Evolutionary conservation across 2,113 vertebrate species (phyloP).

Genomic region (Mungos mungo): DNA sequence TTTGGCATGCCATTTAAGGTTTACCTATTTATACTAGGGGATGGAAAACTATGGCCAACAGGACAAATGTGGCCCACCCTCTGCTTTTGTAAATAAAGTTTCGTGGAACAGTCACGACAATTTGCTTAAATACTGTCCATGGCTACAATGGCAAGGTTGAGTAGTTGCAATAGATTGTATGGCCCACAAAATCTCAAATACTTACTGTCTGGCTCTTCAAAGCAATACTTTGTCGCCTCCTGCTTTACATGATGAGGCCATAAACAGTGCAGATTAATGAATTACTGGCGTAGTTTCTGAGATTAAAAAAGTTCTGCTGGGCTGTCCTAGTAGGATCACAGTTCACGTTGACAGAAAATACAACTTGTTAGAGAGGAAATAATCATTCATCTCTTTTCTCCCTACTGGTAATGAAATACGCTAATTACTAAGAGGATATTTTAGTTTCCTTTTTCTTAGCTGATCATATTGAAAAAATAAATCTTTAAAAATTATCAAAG

Average conservation of each 20-base stretch:
- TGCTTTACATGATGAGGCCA: neutral
- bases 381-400: neutral
- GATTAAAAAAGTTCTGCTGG: neutral
- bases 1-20: neutral
- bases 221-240: neutral
- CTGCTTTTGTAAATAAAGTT: neutral
- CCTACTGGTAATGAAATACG: neutral
- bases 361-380: neutral
- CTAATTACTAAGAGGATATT: neutral
- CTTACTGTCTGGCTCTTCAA: neutral
- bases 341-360: neutral
- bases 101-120: neutral
- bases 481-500: constrained; percentile 30
- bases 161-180: neutral
- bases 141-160: neutral
- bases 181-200: neutral
- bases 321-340: neutral
- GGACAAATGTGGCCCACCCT: neutral
- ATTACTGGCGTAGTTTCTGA: neutral
- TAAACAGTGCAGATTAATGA: neutral
- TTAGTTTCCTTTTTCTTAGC: neutral
- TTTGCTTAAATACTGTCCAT: neutral
- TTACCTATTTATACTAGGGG: neutral
- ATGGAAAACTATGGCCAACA: neutral
- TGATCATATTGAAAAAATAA: neutral